phyloP scores from a whole-genome alignment of 1,140 invertebrate genomes.

The Wasmannia auropunctata region DNA sequence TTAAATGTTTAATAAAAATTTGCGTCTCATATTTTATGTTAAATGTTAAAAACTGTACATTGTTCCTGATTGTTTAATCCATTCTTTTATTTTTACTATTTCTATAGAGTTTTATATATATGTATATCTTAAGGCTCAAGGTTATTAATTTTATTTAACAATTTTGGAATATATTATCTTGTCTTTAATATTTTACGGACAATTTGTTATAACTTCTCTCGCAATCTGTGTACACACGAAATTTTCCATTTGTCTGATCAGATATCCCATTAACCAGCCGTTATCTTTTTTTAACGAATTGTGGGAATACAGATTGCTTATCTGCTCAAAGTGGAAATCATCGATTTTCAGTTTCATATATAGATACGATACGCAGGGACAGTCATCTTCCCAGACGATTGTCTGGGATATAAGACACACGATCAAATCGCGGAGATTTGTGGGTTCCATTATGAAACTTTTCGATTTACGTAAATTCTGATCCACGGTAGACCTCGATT shows the following conservation, averaged over 20 bases:
- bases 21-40: not conserved
- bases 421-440: slow-evolving; percentile 49
- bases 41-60: slow-evolving; percentile 8
- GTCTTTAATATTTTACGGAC: not conserved
- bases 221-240: not conserved
- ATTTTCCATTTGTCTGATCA: not conserved
- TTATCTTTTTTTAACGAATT: slow-evolving; percentile 10
- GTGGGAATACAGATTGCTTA: slow-evolving; percentile 4
- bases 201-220: not conserved
- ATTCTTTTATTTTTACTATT: not conserved
- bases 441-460: slow-evolving; percentile 16
- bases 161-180: slow-evolving; percentile 23
- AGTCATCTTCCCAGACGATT: slow-evolving; percentile 12
- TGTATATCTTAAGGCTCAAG: not conserved
- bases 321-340: not conserved
- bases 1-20: not conserved
- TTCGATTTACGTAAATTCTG: slow-evolving; percentile 63
- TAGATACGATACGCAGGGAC: not conserved
- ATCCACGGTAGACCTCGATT: not conserved
- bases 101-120: not conserved
- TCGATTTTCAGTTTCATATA: not conserved
- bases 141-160: not conserved
- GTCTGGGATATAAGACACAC: slow-evolving; percentile 31
- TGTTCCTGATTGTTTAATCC: not conserved
- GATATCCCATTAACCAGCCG: not conserved